Evolutionary conservation across 1,140 invertebrate species (phyloP).

Genomic region (Lethrus apterus): DNA sequence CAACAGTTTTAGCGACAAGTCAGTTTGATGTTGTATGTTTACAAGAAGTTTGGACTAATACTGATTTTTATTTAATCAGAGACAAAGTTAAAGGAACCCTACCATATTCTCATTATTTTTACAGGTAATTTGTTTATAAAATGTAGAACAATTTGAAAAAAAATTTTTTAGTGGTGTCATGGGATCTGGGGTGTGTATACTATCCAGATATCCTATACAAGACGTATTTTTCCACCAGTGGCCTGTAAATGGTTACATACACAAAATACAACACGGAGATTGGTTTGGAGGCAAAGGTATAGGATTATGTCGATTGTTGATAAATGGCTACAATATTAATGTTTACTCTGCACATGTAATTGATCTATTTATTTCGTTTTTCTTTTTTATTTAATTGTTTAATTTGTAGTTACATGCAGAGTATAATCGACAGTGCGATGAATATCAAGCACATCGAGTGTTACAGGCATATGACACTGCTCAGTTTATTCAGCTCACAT

Average conservation of each 20-base stretch:
- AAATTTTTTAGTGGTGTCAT: conserved; percentile 70
- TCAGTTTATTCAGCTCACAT: conserved; percentile 84
- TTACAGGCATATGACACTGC: conserved; percentile 90
- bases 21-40: conserved; percentile 83
- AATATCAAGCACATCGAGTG: conserved; percentile 83
- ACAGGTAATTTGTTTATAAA: conserved; percentile 55
- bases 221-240: conserved; percentile 88
- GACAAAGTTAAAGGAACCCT: conserved; percentile 53
- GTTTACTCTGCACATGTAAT: conserved; percentile 90
- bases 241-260: conserved; percentile 93
- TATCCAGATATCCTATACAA: conserved; percentile 80
- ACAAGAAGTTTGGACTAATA: conserved; percentile 84
- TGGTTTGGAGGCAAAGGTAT: conserved; percentile 98
- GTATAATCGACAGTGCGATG: conserved; percentile 76
- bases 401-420: conserved; percentile 83
- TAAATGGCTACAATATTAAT: conserved; percentile 64
- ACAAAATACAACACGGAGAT: conserved; percentile 93
- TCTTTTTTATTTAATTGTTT: not conserved
- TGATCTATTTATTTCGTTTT: conserved; percentile 21
- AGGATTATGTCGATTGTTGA: conserved; percentile 69
- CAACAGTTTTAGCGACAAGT: conserved; percentile 55
- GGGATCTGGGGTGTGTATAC: conserved; percentile 86
- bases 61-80: conserved; percentile 67
- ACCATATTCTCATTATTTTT: conserved; percentile 87
- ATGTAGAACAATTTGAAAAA: not conserved